Evolutionary conservation across 2,888 invertebrate species (phyloP), one percentile per base, ranked within the genome.

Genomic region (Ectemnius cavifrons): DNA sequence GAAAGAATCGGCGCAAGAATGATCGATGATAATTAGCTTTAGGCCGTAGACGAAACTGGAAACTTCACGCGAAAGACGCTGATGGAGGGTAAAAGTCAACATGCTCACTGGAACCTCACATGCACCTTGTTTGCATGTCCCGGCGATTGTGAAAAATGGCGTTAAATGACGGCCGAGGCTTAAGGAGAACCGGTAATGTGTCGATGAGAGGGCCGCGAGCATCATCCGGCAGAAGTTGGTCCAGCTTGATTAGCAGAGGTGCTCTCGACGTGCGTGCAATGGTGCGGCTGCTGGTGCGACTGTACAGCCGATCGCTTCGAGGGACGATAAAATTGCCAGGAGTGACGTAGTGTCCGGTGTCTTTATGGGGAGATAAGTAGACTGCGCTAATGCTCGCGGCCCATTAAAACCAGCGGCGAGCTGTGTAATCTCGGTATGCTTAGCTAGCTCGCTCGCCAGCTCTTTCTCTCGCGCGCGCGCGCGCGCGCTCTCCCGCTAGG

Each of bases 341-440:
- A 68, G 59, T 23, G 66, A 71, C 59, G 76, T 73, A 77, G 78
- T 60, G 75, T 75, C 73, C 73, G 67, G 61, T 72, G 75, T 82
- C 75, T 82, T 82, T 81, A 80, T 62, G 73, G 76, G 68, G 70
- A 73, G 76, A 75, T 75, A 82, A 82, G 78, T 76, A 82, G 70
- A 63, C 62, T 18, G 67, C 69, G 78, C 71, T 82, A 80, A 82
- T 82, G 80, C 76, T 75, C 78, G 69, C 67, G 57, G 71, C 47
- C 74, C 82, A 82, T 82, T 82, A 82, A 82, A 78, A 76, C 74
- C 14, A 52, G 47, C 73, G 46, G 63, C 73, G 37, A 37, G 52
- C 73, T 61, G 73, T 27, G 69, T 71, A 82, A 74, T 80, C 78
- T 80, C 64, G n/a, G 27, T 23, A 56, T 63, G 74, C 68, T 78